Conservation (phyloP, 2,888 invertebrate genomes). For the Trichopria drosophilae region DNA sequence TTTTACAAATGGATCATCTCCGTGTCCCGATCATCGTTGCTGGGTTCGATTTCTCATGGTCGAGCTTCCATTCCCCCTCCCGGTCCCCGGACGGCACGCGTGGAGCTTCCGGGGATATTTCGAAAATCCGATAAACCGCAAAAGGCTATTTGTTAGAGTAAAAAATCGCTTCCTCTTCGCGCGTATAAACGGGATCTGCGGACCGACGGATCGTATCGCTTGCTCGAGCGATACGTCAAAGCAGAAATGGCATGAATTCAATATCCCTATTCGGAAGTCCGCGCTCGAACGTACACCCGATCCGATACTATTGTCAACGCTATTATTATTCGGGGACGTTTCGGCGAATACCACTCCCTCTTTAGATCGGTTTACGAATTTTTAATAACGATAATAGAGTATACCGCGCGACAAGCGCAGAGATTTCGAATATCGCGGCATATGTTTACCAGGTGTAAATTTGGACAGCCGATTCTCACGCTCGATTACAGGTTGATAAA, state of each 20-base stretch:
- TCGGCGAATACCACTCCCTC: no score
- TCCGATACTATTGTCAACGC: neutral
- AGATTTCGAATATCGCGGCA: no score
- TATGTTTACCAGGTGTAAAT: no score
- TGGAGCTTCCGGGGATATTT: constrained; percentile 22
- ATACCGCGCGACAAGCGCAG: no score
- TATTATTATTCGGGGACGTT: constrained; percentile 29
- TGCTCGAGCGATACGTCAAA: constrained; percentile 48
- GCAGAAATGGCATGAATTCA: constrained; percentile 57
- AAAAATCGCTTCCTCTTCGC: constrained; percentile 53
- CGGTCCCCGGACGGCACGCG: constrained; percentile 15
- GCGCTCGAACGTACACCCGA: neutral
- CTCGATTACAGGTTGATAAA: no score
- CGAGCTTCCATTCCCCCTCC: neutral
- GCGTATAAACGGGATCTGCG: constrained; percentile 34
- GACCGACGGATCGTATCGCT: constrained; percentile 47
- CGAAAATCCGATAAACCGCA: constrained; percentile 50
- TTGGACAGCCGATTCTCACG: no score
- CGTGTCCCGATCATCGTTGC: no score
- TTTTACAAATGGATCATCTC: no score
- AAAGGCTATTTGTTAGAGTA: constrained; percentile 55
- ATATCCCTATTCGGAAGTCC: constrained; percentile 52
- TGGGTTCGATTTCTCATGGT: no score
- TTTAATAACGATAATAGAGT: no score
- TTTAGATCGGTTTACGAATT: no score